Evolutionary conservation across 2,797 vertebrate species (phyloP), one percentile per base, ranked within the genome.

Genomic region (Sebastes itinus): DNA sequence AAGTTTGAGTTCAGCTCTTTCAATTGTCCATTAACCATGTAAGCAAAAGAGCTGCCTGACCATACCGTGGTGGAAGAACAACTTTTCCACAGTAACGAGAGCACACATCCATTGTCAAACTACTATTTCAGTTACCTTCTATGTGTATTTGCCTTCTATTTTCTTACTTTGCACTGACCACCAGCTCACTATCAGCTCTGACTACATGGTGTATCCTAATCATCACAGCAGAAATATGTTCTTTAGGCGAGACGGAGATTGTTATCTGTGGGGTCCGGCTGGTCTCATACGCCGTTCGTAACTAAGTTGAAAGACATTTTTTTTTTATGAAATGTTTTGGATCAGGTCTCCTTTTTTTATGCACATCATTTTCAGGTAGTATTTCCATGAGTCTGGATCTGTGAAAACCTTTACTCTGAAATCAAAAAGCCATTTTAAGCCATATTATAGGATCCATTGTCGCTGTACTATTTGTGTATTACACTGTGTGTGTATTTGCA

Each of bases 1-100:
- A 71, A 75, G 77, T 59, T 55, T 72, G 61, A 49, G 79, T 61
- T 54, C 25, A 60, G 32, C 32, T 54, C 4, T 54, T 54, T 54
- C 20, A 22, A n/a, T 54, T 54, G 20, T 54, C 20, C 49, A 22
- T 54, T n/a, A 54, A 10, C 49, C 49, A 54, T 22, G 49, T n/a
- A 54, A n/a, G 49, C 20, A 54, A 54, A 49, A 27, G 55, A 84
- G 70, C 60, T 46, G 56, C 20, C 23, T 54, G 80, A 32, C 73
- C 62, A 25, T 13, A 55, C 52, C 77, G 83, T 75, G 86, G 88
- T 74, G 42, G 52, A 74, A 42, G 63, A 60, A 70, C 68, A 62
- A n/a, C 64, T 77, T 74, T 33, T 88, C 77, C 62, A 32, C 75
- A 25, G 28, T 49, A 13, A 38, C 35, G 35, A 38, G 35, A 38